These are phyloP conservation scores for Timandra comae DNA, from an alignment of 2,888 invertebrate species.

Conservation along the genomic window DNA sequence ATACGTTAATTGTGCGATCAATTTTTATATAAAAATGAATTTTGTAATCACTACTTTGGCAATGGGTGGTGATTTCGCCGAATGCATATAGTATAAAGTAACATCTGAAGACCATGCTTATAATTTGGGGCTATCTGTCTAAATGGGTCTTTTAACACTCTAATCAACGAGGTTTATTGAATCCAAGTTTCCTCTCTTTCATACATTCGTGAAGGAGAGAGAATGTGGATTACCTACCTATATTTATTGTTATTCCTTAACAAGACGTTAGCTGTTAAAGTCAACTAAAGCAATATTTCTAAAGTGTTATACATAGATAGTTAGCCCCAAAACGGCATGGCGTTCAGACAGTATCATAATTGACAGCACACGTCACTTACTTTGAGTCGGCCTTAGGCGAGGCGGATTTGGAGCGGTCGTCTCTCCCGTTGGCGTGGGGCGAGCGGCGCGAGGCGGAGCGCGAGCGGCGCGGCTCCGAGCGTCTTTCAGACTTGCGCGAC, in stretches of 20 bases:
- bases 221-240: too few relatives aligned
- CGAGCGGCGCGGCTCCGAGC: constrained; percentile 37
- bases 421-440: constrained; percentile 22
- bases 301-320: neutral
- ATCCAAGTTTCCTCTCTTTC: too few relatives aligned
- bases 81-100: constrained; percentile 11
- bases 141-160: too few relatives aligned
- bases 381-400: constrained; percentile 60
- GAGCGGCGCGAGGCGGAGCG: constrained; percentile 25
- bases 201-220: too few relatives aligned
- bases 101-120: constrained; percentile 42
- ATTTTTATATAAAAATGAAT: constrained; percentile 33
- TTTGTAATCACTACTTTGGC: constrained; percentile 27
- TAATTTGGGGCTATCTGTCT: constrained; percentile 36
- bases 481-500: constrained; percentile 40
- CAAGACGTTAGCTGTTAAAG: too few relatives aligned
- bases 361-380: constrained; percentile 57
- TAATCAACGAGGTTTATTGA: too few relatives aligned
- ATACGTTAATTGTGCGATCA: constrained; percentile 51
- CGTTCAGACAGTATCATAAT: constrained; percentile 36
- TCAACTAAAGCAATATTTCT: too few relatives aligned
- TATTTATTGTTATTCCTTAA: too few relatives aligned
- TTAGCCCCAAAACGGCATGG: constrained; percentile 21
- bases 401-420: constrained; percentile 62
- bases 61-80: constrained; percentile 27